Evolutionary conservation across 2,113 vertebrate species (phyloP).

Genomic region (Gambusia holbrooki): DNA sequence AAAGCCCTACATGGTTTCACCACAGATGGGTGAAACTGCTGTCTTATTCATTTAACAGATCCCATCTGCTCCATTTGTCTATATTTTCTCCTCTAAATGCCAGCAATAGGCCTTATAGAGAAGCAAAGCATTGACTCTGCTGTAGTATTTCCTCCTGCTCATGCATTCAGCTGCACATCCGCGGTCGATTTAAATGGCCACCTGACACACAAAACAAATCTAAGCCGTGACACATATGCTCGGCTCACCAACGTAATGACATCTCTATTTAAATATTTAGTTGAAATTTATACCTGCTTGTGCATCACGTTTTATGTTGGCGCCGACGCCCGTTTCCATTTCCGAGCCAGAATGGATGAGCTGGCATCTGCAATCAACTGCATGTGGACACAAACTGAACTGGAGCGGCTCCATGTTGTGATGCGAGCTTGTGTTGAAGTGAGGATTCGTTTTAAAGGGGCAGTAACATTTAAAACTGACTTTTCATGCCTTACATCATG

Average conservation of each 20-base stretch:
- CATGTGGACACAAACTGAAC: background rate
- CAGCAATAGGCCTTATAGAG: background rate
- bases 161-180: background rate
- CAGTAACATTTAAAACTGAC: too few species aligned
- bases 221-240: background rate
- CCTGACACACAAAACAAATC: background rate
- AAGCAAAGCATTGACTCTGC: background rate
- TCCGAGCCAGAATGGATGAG: slow-evolving; percentile 2
- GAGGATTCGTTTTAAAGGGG: background rate
- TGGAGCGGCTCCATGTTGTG: background rate
- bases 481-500: too few species aligned
- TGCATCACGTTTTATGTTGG: background rate
- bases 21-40: background rate
- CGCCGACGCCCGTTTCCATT: background rate
- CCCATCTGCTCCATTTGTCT: background rate
- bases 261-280: background rate
- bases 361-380: background rate
- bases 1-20: background rate
- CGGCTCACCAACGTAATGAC: background rate
- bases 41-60: background rate
- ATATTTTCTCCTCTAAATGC: background rate
- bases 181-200: background rate
- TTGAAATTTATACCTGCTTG: slow-evolving; percentile 2
- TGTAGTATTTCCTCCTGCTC: background rate
- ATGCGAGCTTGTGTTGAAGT: background rate